Conservation (phyloP, 1,140 invertebrate species). For the Cotesia typhae region DNA sequence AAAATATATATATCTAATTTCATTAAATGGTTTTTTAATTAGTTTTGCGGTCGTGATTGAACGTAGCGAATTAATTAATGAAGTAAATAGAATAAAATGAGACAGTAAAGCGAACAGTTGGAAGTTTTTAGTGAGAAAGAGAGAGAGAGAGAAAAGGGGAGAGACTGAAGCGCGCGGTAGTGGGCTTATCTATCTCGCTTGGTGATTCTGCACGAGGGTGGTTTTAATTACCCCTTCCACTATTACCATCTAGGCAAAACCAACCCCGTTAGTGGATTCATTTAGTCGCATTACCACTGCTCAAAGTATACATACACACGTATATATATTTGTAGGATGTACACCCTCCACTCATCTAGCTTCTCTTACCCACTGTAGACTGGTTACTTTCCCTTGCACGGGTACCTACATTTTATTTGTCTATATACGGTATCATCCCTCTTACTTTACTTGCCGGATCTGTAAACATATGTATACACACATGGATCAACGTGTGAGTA, state of each 20-base stretch:
- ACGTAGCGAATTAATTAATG: constrained; percentile 12
- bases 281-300: constrained; percentile 50
- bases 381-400: constrained; percentile 74
- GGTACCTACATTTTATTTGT: constrained; percentile 72
- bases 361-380: not conserved
- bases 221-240: constrained; percentile 61
- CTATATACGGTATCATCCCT: not conserved
- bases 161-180: constrained; percentile 42
- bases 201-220: constrained; percentile 46
- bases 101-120: not conserved
- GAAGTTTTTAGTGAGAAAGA: not conserved
- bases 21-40: not conserved
- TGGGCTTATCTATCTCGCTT: constrained; percentile 49
- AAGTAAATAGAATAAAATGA: constrained; percentile 16
- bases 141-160: not conserved
- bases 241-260: constrained; percentile 40
- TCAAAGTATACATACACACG: constrained; percentile 33
- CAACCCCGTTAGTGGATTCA: constrained; percentile 59
- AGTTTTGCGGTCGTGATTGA: not conserved
- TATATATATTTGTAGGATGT: not conserved
- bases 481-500: not conserved
- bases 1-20: too few species aligned
- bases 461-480: constrained; percentile 86
- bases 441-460: not conserved
- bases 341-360: not conserved